A percentile compares a stretch with the other conserved stretches of the same genome.
These are phyloP conservation scores for Alligator mississippiensis DNA, from an alignment of 2,113 vertebrate species.

Conservation along the genomic window DNA sequence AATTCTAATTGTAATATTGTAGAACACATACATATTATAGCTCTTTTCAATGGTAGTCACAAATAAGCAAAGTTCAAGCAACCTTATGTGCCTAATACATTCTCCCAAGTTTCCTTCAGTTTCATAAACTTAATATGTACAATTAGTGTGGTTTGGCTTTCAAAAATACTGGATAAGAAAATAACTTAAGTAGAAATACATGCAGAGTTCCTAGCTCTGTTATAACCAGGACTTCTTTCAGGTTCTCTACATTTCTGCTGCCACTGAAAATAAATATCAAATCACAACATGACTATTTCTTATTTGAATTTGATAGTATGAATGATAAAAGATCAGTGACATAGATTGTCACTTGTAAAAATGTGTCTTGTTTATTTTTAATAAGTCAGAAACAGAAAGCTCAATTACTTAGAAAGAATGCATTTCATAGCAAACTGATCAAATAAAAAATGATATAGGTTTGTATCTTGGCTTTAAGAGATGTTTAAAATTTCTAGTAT, in stretches of 20 bases:
- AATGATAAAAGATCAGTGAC: not conserved
- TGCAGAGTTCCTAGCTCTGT: not conserved
- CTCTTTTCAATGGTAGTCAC: not conserved
- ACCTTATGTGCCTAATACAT: not conserved
- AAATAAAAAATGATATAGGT: not conserved
- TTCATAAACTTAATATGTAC: too few relatives aligned
- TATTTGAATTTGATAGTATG: not conserved
- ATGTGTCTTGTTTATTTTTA: not conserved
- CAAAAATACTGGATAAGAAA: not conserved
- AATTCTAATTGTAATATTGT: not conserved
- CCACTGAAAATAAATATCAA: not conserved
- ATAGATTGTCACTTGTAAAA: not conserved
- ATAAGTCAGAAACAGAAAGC: not conserved
- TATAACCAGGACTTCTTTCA: not conserved
- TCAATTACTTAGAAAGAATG: not conserved
- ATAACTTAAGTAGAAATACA: not conserved
- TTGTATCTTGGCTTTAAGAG: not conserved
- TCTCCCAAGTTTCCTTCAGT: not conserved
- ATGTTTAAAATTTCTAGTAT: not conserved
- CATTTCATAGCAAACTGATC: not conserved
- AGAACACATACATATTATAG: not conserved
- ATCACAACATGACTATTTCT: not conserved
- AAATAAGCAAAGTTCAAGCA: not conserved
- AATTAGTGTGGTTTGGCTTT: not conserved
- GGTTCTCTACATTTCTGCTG: not conserved